These are phyloP conservation scores for Salminus brasiliensis DNA, from an alignment of 2,113 vertebrate species.

Conservation along the genomic window DNA sequence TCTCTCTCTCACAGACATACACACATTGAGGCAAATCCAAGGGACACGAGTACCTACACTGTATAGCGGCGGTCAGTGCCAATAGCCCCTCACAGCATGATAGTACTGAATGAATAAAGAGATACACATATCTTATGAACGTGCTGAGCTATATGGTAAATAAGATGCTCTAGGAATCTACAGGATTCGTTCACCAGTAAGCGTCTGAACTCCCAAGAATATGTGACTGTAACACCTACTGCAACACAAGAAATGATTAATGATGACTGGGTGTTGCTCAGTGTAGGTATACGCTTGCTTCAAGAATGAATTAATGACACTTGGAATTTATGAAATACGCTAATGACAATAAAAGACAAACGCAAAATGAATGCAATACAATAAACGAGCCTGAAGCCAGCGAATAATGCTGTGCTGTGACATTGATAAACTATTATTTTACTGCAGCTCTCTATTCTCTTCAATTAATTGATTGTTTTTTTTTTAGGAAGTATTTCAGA, in stretches of 20 bases:
- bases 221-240: no score
- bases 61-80: neutral
- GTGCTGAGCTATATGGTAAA: neutral
- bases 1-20: no score
- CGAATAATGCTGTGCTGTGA: neutral
- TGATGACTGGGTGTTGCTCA: neutral
- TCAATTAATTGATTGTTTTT: neutral
- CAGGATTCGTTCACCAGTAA: no score
- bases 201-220: no score
- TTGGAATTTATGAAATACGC: no score
- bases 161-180: no score
- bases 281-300: neutral
- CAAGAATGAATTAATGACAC: neutral
- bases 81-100: neutral
- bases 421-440: neutral
- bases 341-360: no score
- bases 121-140: neutral
- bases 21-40: neutral
- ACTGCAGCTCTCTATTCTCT: neutral
- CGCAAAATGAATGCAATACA: neutral
- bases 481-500: slow-evolving; percentile 19
- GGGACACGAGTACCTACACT: neutral
- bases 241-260: neutral
- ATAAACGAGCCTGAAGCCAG: neutral
- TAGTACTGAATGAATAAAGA: neutral